Evolutionary conservation across 2,113 vertebrate genomes (phyloP), one percentile per base, ranked within the genome.

Genomic region (Pogonocichla stellata): DNA sequence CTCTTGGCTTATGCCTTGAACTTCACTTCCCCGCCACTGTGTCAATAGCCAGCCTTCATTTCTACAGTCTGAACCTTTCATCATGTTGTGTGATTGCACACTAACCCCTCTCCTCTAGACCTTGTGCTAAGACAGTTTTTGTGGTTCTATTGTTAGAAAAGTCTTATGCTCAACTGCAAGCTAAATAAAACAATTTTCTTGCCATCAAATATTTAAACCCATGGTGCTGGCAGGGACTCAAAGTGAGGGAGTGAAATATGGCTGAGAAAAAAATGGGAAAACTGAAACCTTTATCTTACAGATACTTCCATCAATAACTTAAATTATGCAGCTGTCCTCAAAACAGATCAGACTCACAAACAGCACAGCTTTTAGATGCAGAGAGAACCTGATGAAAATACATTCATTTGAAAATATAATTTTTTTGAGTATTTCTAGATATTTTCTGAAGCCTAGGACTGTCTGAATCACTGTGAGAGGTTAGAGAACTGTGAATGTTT

Each of bases 301-400:
- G 89, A 88, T 94, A 96, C 89, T 97, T 97, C 88, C 91, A 97
- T 97, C 96, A 96, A 84, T 91, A 94, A 93, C 95, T 93, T 90
- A 94, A 97, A 96, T 97, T 96, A 97, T 96, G 94, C 94, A 95
- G 95, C 95, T 94, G 71, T 92, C 94, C 93, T 98, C 91, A 80
- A 87, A 89, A 92, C 38, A 91, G 83, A 89, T 92, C 48, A 75
- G 75, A 61, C 73, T 96, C 67, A 77, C 79, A 88, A 96, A 92
- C 36, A 95, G 85, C 33, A 11, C 92, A 93, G 83, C 91, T 95
- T 94, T 96, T 94, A 97, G 91, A 94, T 92, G 84, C 88, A 94
- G 33, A 87, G 89, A 89, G 81, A 94, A 91, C 36, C 71, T 96
- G 94, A 97, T 84, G 92, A 98, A 96, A 97, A 97, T 48, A 91